Evolutionary conservation across 2,888 invertebrate species (phyloP).

Genomic region (Sisyra nigra): DNA sequence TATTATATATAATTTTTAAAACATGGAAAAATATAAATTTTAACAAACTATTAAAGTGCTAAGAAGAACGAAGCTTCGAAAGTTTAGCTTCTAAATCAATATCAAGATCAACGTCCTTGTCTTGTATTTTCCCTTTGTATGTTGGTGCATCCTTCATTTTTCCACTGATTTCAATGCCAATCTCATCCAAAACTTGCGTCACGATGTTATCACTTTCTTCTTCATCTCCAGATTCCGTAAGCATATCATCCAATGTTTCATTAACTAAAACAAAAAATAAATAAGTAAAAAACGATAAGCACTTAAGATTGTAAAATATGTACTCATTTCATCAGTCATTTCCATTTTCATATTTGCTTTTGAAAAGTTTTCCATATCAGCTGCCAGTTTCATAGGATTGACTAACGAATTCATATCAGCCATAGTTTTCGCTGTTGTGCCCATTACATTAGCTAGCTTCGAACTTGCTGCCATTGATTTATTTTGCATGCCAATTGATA

Average conservation of each 20-base stretch:
- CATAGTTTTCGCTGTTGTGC: constrained; percentile 80
- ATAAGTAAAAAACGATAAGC: neutral
- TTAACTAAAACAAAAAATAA: constrained; percentile 43
- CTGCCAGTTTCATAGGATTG: constrained; percentile 71
- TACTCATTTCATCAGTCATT: constrained; percentile 93
- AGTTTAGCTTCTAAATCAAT: constrained; percentile 51
- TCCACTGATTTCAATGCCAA: constrained; percentile 86
- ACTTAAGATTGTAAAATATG: constrained; percentile 13
- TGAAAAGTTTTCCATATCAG: constrained; percentile 70
- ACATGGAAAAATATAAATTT: constrained; percentile 5
- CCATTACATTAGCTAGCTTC: constrained; percentile 76
- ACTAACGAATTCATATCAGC: constrained; percentile 70
- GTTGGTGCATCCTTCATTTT: constrained; percentile 60
- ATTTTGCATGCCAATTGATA: constrained; percentile 65
- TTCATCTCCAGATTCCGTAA: constrained; percentile 81
- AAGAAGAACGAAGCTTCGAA: constrained; percentile 26
- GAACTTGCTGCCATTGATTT: constrained; percentile 83
- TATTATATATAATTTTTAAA: too few species aligned
- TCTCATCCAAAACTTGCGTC: constrained; percentile 86
- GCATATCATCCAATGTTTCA: constrained; percentile 78
- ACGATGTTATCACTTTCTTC: constrained; percentile 77
- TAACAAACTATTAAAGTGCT: constrained; percentile 6
- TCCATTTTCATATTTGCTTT: constrained; percentile 78
- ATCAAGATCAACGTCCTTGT: constrained; percentile 46
- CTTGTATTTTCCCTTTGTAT: constrained; percentile 39